phyloP scores from a whole-genome alignment of 1,140 invertebrate genomes.

The Aethina tumida region DNA sequence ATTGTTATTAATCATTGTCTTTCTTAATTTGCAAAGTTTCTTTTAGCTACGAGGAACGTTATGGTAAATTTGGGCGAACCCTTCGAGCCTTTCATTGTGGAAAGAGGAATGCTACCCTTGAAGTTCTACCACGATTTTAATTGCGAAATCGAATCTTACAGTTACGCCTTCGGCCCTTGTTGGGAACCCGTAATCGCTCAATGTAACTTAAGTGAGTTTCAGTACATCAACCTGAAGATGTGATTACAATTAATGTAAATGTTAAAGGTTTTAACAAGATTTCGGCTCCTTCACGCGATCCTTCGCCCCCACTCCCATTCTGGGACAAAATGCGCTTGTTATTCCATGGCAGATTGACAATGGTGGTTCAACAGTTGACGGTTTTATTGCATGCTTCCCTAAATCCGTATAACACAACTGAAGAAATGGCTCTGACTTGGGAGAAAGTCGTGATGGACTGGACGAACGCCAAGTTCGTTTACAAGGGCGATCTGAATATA shows the following conservation, averaged over 20 bases:
- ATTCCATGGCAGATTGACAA: conserved; percentile 84
- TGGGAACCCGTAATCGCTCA: conserved; percentile 98
- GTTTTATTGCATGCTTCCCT: conserved; percentile 86
- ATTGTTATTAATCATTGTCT: no score
- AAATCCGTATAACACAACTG: conserved; percentile 97
- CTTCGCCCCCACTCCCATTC: conserved; percentile 85
- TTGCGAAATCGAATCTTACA: conserved; percentile 79
- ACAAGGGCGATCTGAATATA: conserved; percentile 77
- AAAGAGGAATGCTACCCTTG: conserved; percentile 83
- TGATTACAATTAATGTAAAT: neutral
- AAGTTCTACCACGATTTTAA: conserved; percentile 99
- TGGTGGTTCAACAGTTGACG: conserved; percentile 76
- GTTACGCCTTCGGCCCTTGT: conserved; percentile 92
- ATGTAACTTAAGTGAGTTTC: conserved; percentile 70
- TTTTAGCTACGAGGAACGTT: conserved; percentile 58
- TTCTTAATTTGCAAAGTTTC: no score
- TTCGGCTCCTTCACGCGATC: conserved; percentile 78
- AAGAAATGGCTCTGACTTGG: conserved; percentile 98
- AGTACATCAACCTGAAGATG: neutral
- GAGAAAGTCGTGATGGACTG: conserved; percentile 85
- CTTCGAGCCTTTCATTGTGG: conserved; percentile 60
- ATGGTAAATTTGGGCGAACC: conserved; percentile 63
- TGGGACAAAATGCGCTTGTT: conserved; percentile 96
- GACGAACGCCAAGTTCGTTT: conserved; percentile 82
- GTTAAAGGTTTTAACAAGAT: conserved; percentile 55